Evolutionary conservation across 2,113 vertebrate genomes (phyloP).

Genomic region (Pachycephala philippinensis): DNA sequence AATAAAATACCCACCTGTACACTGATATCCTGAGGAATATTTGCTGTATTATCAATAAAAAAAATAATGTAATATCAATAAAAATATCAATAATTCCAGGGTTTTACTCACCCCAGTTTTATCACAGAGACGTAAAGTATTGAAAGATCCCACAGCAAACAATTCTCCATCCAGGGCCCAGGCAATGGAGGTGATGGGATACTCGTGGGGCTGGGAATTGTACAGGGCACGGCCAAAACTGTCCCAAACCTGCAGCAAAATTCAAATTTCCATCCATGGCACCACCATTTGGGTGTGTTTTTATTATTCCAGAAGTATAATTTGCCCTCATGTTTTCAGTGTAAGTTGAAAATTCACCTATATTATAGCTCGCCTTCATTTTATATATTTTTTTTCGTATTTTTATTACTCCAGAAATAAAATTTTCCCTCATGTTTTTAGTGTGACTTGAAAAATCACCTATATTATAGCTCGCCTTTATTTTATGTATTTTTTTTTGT

Average conservation of each 20-base stretch:
- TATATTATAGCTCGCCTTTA: no score
- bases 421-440: background rate
- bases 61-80: no score
- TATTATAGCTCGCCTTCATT: no score
- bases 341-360: background rate
- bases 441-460: background rate
- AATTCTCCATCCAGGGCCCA: slow-evolving; percentile 92
- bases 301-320: background rate
- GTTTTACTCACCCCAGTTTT: slow-evolving; percentile 89
- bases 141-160: slow-evolving; percentile 95
- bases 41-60: background rate
- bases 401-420: background rate
- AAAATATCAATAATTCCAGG: background rate
- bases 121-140: slow-evolving; percentile 92
- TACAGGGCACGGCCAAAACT: slow-evolving; percentile 86
- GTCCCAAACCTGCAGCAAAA: slow-evolving; percentile 87
- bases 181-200: slow-evolving; percentile 88
- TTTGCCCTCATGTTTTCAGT: background rate
- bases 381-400: background rate
- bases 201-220: slow-evolving; percentile 83
- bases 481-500: background rate
- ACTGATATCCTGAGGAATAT: background rate
- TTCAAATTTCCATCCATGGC: rapidly evolving
- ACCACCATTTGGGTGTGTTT: rapidly evolving
- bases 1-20: background rate